Evolutionary conservation across 2,888 invertebrate genomes (phyloP).

Genomic region (Palloptera scutellata): DNA sequence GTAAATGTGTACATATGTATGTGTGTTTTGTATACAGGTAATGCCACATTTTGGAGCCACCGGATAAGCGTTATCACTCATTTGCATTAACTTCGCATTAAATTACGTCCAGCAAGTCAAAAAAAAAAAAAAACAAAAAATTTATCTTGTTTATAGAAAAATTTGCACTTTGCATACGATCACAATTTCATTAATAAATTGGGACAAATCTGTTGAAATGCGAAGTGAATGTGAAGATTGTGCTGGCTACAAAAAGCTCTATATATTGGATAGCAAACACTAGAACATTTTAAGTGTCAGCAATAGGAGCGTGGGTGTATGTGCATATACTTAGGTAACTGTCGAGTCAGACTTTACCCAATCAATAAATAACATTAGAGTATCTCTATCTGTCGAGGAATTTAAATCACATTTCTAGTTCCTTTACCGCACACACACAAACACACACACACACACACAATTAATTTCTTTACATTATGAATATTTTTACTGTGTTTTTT

Average conservation of each 20-base stretch:
- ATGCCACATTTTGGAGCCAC: constrained; percentile 17
- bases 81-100: constrained; percentile 24
- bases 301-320: background rate
- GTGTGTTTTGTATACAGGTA: background rate
- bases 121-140: no score
- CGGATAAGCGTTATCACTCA: constrained; percentile 25
- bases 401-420: no score
- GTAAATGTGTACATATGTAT: background rate
- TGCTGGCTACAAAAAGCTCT: background rate
- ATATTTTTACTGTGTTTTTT: background rate
- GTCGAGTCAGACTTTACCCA: background rate
- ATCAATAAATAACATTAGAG: background rate
- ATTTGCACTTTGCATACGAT: constrained; percentile 1
- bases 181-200: background rate
- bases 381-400: no score
- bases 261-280: background rate
- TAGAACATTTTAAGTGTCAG: background rate
- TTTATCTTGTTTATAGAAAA: constrained; percentile 5
- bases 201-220: constrained; percentile 5
- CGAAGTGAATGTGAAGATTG: background rate
- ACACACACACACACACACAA: background rate
- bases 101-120: constrained; percentile 16
- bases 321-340: background rate
- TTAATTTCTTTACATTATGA: background rate
- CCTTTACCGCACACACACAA: background rate